Evolutionary conservation across 2,797 vertebrate species (phyloP).

Genomic region (Sebastiscus tertius): DNA sequence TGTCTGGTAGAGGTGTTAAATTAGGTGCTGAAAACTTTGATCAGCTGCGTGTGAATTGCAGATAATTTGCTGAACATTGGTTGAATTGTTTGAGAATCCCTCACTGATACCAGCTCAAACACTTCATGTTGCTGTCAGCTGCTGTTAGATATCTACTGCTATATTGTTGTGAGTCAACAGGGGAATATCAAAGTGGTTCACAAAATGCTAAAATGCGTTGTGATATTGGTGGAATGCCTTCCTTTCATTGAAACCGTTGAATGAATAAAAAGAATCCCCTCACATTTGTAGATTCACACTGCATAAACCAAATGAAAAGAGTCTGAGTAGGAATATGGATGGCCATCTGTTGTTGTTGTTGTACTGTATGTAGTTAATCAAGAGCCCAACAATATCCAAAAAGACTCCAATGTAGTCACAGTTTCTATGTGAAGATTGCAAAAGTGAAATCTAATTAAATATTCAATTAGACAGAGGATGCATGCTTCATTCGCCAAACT

Average conservation of each 20-base stretch:
- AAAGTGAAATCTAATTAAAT: constrained; percentile 7
- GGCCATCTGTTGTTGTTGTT: constrained; percentile 24
- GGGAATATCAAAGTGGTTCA: background rate
- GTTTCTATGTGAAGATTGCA: background rate
- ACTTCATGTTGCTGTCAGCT: background rate
- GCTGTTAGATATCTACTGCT: constrained; percentile 4
- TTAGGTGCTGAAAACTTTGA: background rate
- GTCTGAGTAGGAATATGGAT: constrained; percentile 17
- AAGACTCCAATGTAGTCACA: background rate
- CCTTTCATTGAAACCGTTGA: constrained; percentile 9
- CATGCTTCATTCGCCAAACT: constrained; percentile 12
- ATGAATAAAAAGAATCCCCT: constrained; percentile 2
- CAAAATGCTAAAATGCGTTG: background rate
- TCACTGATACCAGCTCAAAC: background rate
- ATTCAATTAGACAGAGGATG: constrained; percentile 22
- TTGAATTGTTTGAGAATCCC: background rate
- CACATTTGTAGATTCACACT: constrained; percentile 11
- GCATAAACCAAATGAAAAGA: constrained; percentile 34
- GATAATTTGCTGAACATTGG: constrained; percentile 1
- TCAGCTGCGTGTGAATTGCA: background rate
- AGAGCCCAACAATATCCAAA: background rate
- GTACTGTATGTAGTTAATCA: background rate
- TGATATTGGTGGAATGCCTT: background rate
- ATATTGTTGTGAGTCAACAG: background rate
- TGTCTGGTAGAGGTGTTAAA: background rate